Conservation (phyloP, 2,113 vertebrate species). For the Paradoxurus hermaphroditus region DNA sequence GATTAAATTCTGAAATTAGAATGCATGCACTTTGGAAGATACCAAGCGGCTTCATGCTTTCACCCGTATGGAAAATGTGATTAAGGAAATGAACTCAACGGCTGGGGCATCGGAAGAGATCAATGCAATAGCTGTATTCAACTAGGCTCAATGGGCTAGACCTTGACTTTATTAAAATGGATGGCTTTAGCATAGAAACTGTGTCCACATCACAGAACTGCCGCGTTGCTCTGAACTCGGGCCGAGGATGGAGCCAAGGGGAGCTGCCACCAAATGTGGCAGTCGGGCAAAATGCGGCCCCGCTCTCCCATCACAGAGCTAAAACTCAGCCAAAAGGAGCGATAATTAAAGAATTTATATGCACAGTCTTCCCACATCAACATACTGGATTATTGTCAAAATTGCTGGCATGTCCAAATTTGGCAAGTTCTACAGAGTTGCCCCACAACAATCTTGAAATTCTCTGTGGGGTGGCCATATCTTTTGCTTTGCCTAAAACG, state of each 20-base stretch:
- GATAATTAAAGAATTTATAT: slow-evolving; percentile 70
- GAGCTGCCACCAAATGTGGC: slow-evolving; percentile 51
- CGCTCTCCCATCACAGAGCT: slow-evolving; percentile 27
- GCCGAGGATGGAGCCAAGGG: slow-evolving; percentile 53
- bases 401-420: slow-evolving; percentile 38
- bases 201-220: slow-evolving; percentile 71
- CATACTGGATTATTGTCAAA: slow-evolving; percentile 59
- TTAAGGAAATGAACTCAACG: slow-evolving; percentile 77
- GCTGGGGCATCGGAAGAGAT: slow-evolving; percentile 69
- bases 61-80: slow-evolving; percentile 76
- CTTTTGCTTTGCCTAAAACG: slow-evolving; percentile 40
- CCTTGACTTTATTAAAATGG: slow-evolving; percentile 78
- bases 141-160: slow-evolving; percentile 69
- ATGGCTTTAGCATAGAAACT: slow-evolving; percentile 71
- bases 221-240: slow-evolving; percentile 45
- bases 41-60: slow-evolving; percentile 73
- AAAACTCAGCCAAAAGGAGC: slow-evolving; percentile 59
- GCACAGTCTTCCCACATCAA: slow-evolving; percentile 52
- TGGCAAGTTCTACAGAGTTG: slow-evolving; percentile 35
- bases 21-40: slow-evolving; percentile 75
- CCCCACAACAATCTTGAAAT: slow-evolving; percentile 18
- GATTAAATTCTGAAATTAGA: slow-evolving; percentile 80
- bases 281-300: slow-evolving; percentile 13
- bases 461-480: background rate
- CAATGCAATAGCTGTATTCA: slow-evolving; percentile 75